These are phyloP conservation scores for Gadus macrocephalus DNA, from an alignment of 2,113 vertebrate species.

Conservation along the genomic window DNA sequence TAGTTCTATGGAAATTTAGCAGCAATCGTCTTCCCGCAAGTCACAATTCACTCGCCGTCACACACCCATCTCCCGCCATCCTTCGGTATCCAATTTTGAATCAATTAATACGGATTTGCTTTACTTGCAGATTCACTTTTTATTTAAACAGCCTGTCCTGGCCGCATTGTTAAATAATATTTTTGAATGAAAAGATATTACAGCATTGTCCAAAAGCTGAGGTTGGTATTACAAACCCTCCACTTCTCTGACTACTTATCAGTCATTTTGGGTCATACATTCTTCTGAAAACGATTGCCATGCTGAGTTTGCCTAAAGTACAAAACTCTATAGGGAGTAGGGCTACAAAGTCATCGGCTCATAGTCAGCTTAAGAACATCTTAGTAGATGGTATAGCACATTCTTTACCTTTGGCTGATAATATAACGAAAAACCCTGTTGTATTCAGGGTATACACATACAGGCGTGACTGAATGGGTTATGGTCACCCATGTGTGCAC, in stretches of 20 bases:
- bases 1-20: constrained; percentile 45
- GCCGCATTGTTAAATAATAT: not conserved
- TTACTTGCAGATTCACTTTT: not conserved
- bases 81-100: not conserved
- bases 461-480: no score
- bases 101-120: constrained; percentile 15
- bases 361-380: no score
- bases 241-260: constrained; percentile 60
- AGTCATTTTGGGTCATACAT: constrained; percentile 71
- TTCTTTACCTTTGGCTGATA: no score
- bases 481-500: not conserved
- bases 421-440: no score
- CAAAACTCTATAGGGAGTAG: no score
- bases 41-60: constrained; percentile 37
- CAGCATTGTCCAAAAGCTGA: not conserved
- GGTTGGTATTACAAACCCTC: not conserved
- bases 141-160: not conserved
- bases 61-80: constrained; percentile 3
- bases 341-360: no score
- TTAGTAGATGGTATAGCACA: no score
- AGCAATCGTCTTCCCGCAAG: constrained; percentile 50
- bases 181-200: not conserved
- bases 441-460: no score
- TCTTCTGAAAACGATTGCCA: constrained; percentile 47
- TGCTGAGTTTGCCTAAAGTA: constrained; percentile 30